A percentile compares a stretch with the other conserved stretches of the same genome.
Evolutionary conservation across 2,888 invertebrate genomes (phyloP).

Genomic region (Polylopha cassiicola): DNA sequence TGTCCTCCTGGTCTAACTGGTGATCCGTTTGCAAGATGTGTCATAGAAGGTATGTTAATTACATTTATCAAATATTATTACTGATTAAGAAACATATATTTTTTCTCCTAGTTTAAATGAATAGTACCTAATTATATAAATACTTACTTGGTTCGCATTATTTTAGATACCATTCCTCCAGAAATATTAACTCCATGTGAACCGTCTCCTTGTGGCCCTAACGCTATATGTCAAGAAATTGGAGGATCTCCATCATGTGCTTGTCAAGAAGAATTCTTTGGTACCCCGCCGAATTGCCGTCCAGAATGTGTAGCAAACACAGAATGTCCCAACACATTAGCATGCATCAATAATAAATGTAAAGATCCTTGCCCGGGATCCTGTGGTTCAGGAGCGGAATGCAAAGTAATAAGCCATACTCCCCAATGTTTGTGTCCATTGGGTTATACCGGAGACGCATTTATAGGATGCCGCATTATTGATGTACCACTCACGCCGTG

Average conservation of each 20-base stretch:
- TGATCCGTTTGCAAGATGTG: slow-evolving; percentile 83
- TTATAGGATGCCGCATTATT: slow-evolving; percentile 71
- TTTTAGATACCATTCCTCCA: slow-evolving; percentile 50
- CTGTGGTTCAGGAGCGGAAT: slow-evolving; percentile 84
- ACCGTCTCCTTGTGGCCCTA: slow-evolving; percentile 87
- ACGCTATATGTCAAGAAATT: slow-evolving; percentile 79
- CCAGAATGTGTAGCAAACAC: slow-evolving; percentile 86
- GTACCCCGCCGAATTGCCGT: slow-evolving; percentile 83
- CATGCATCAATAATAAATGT: slow-evolving; percentile 86
- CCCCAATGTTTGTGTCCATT: slow-evolving; percentile 84
- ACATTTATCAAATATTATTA: slow-evolving; percentile 1
- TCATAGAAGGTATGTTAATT: slow-evolving; percentile 73
- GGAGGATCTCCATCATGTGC: slow-evolving; percentile 83
- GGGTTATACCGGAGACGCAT: slow-evolving; percentile 81
- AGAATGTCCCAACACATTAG: slow-evolving; percentile 82
- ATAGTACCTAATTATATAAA: too few relatives aligned
- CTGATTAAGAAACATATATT: neutral
- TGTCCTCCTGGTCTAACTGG: slow-evolving; percentile 82
- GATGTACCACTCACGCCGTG: slow-evolving; percentile 78
- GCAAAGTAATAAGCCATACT: slow-evolving; percentile 84
- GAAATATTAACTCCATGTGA: slow-evolving; percentile 77
- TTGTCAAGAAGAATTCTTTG: slow-evolving; percentile 81
- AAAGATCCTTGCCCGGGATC: slow-evolving; percentile 84
- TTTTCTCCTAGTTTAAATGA: too few relatives aligned
- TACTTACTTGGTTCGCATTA: slow-evolving; percentile 13